Conservation (phyloP, 2,113 vertebrate genomes). For the Quiscalus mexicanus region DNA sequence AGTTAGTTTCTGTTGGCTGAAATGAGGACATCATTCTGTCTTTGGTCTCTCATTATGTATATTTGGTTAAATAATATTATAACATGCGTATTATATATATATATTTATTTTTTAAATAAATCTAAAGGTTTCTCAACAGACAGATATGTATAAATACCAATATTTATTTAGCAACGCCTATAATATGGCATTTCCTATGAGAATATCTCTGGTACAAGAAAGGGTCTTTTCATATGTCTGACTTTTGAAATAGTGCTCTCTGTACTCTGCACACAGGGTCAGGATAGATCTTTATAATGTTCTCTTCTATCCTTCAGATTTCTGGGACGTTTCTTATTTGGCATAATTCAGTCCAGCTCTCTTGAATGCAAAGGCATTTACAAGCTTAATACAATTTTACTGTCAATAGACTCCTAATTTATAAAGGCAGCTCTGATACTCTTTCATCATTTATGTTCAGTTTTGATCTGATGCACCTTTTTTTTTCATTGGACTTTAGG, state of each 20-base stretch:
- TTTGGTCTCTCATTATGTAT: not conserved
- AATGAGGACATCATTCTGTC: not conserved
- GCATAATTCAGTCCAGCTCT: not conserved
- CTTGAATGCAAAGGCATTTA: not conserved
- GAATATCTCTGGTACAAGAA: not conserved
- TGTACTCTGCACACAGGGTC: not conserved
- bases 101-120: not conserved
- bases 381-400: constrained; percentile 24
- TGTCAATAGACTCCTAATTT: constrained; percentile 15
- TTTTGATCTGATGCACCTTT: not conserved
- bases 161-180: not conserved
- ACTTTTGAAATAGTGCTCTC: not conserved
- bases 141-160: not conserved
- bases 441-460: constrained; percentile 4
- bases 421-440: not conserved
- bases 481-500: not conserved
- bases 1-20: not conserved
- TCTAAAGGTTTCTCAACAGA: not conserved
- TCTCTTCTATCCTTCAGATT: not conserved
- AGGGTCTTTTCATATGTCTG: not conserved
- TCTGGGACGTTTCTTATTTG: not conserved
- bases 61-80: not conserved
- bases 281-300: not conserved
- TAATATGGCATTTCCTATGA: not conserved
- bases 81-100: not conserved